Evolutionary conservation across 1,140 invertebrate species (phyloP), one percentile per base, ranked within the genome.

Genomic region (Platorchestia sp.): DNA sequence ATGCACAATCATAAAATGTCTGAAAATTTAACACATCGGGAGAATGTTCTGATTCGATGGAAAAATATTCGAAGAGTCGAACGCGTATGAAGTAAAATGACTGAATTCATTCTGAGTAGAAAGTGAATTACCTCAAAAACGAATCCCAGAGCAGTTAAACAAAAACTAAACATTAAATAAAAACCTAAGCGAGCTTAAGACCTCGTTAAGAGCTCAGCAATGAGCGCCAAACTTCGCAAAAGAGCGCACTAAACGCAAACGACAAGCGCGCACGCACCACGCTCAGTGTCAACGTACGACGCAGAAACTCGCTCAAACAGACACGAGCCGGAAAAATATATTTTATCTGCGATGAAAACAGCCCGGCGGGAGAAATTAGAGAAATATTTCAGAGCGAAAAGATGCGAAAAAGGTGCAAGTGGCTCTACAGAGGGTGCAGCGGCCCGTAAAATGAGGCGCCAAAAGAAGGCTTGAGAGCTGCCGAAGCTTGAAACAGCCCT

Each of bases 401-500:
- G n/a, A 42, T 6, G 43, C 6, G 5, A 89, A 89, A 89, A 89
- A 89, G 43, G 41, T 89, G 91, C 41, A 93, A 93, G 43, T 45
- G 45, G 40, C 36, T 42, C 91, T 40, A 93, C 91, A 93, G 45
- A 40, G 45, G 44, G 36, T 47, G 43, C 91, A 93, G 91, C 91
- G 40, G 91, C 91, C 40, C 91, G 91, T 45, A 42, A 93, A 47
- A 93, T 45, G 91, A 93, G 91, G 41, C 45, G 36, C 91, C 45
- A 93, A 42, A 89, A 93, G 91, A 93, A 93, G 45, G 43, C 91
- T 93, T 45, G 43, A 7, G 91, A 45, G 45, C 91, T 93, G 45
- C 5, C 91, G 91, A 47, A 93, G 91, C 91, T n/a, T 44, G 45
- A 93, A 45, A 93, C 45, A 36, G 91, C 43, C 91, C 91, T 41